A percentile compares a stretch with the other conserved stretches of the same genome.
Evolutionary conservation across 2,888 invertebrate genomes (phyloP).

Genomic region (Pachymerium ferrugineum): DNA sequence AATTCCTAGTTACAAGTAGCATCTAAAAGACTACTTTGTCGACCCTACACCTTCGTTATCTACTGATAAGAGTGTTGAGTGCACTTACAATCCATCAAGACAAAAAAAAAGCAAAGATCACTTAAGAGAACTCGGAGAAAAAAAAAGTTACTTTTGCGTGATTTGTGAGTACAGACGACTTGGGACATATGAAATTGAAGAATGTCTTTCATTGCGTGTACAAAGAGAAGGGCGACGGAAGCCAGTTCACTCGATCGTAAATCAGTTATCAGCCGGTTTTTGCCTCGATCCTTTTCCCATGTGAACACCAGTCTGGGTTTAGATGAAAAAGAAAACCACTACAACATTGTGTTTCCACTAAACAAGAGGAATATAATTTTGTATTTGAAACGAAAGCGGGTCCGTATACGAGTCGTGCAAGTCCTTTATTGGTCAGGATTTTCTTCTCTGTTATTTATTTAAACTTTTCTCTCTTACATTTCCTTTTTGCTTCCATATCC

Average conservation of each 20-base stretch:
- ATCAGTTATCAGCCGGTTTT: not conserved
- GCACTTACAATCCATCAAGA: constrained; percentile 5
- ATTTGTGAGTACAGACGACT: not conserved
- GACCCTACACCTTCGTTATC: no score
- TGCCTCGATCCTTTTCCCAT: not conserved
- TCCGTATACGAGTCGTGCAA: no score
- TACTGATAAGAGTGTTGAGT: no score
- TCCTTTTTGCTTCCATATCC: no score
- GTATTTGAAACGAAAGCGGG: no score
- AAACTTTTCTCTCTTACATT: no score
- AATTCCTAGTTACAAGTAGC: no score
- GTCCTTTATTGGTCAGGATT: no score
- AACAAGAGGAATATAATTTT: no score
- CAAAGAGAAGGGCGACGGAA: not conserved
- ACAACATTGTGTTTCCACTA: no score
- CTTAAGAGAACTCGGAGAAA: not conserved
- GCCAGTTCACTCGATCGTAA: not conserved
- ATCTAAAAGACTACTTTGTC: no score
- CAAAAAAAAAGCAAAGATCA: not conserved
- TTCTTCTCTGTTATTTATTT: no score
- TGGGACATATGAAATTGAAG: constrained; percentile 2
- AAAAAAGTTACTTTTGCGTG: not conserved
- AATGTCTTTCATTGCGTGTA: not conserved
- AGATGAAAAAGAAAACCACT: not conserved
- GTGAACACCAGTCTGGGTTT: not conserved